Percentiles rank a stretch among this genome's conserved stretches.
Evolutionary conservation across 2,888 invertebrate species (phyloP).

Genomic region (Schizotus pectinicornis): DNA sequence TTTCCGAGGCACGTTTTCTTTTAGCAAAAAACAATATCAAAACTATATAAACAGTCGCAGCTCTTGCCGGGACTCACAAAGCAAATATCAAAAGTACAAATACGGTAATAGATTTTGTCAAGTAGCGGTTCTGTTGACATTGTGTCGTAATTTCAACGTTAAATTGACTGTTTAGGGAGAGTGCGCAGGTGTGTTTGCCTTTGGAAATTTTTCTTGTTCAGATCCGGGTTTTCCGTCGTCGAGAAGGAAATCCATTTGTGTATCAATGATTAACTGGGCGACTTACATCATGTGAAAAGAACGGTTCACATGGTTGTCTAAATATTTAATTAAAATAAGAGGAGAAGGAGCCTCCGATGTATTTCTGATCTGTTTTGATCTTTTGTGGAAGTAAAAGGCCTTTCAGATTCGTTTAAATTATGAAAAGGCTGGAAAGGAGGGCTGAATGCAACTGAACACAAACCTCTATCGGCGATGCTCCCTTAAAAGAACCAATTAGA

Average conservation of each 20-base stretch:
- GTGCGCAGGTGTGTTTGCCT: neutral
- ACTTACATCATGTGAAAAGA: too few species aligned
- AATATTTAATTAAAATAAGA: constrained; percentile 35
- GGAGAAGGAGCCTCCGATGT: constrained; percentile 17
- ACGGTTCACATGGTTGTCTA: constrained; percentile 2
- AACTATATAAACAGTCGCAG: neutral
- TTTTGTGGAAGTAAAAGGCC: constrained; percentile 31
- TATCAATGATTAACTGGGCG: too few species aligned
- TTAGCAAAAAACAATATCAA: neutral
- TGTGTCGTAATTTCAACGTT: neutral
- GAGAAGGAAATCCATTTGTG: too few species aligned
- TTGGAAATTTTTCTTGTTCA: too few species aligned
- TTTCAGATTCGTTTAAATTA: constrained; percentile 34
- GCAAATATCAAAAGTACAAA: neutral
- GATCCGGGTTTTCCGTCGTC: too few species aligned
- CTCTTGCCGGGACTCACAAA: neutral
- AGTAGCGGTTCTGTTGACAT: neutral
- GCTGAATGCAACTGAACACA: constrained; percentile 1
- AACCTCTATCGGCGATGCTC: constrained; percentile 7
- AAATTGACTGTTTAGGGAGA: neutral
- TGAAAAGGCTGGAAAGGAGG: constrained; percentile 27
- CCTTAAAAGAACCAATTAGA: constrained; percentile 42
- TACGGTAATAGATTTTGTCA: neutral
- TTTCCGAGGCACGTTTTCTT: neutral
- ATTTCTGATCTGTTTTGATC: constrained; percentile 36